Evolutionary conservation across 1,140 invertebrate species (phyloP).

Genomic region (Octopus bimaculoides): DNA sequence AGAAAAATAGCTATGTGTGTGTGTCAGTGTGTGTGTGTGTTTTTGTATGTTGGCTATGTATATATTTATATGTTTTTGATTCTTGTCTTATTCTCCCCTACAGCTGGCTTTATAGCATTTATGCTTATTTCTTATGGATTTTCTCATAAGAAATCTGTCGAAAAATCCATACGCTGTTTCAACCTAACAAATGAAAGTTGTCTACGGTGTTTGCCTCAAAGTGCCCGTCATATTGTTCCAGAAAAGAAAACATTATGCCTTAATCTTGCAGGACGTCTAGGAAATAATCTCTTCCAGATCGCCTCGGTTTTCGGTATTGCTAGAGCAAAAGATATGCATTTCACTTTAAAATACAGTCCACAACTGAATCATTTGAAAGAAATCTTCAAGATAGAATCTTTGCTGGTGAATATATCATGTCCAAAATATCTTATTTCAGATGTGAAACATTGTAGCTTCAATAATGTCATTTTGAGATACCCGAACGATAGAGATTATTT

Average conservation of each 20-base stretch:
- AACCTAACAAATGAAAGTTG: too few species aligned
- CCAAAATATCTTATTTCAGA: not conserved
- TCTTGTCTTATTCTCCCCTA: too few species aligned
- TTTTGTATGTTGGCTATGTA: too few species aligned
- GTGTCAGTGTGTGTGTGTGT: too few species aligned
- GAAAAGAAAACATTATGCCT: not conserved
- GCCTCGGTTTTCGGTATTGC: slow-evolving; percentile 28
- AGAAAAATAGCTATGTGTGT: too few species aligned
- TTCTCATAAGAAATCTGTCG: too few species aligned
- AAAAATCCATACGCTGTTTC: too few species aligned
- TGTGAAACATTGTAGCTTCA: slow-evolving; percentile 9
- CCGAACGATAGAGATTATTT: slow-evolving; percentile 1
- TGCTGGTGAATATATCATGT: not conserved
- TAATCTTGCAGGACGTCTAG: slow-evolving; percentile 13
- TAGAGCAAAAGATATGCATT: slow-evolving; percentile 8
- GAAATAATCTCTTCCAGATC: slow-evolving; percentile 30
- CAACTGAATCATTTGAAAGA: not conserved
- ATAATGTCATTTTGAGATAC: slow-evolving; percentile 10
- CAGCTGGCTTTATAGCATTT: too few species aligned
- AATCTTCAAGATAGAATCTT: not conserved
- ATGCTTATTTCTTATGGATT: too few species aligned
- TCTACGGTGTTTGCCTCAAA: too few species aligned
- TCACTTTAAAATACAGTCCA: not conserved
- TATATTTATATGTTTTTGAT: too few species aligned
- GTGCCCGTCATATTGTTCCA: too few species aligned